Percentiles rank a stretch among this genome's conserved stretches.
phyloP scores from a whole-genome alignment of 2,888 invertebrate genomes.

The Glyphotaelius pellucidus region DNA sequence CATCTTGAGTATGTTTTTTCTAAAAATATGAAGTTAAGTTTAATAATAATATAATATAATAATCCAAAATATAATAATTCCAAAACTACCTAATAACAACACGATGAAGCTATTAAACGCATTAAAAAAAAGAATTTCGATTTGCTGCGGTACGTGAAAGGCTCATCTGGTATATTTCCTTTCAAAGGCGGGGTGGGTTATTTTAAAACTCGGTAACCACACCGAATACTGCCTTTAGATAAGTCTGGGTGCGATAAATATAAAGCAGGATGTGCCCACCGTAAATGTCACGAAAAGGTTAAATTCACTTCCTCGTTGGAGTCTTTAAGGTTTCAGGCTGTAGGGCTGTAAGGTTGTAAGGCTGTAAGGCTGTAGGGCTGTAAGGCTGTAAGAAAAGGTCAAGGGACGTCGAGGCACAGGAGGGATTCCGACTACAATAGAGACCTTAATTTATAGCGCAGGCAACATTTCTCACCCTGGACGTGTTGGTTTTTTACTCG shows the following conservation, averaged over 20 bases:
- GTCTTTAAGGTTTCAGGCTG: background rate
- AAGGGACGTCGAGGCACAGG: slow-evolving; percentile 7
- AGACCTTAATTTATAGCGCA: background rate
- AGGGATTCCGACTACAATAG: background rate
- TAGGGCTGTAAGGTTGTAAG: too few species aligned
- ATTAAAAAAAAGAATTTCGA: too few species aligned
- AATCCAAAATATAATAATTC: too few species aligned
- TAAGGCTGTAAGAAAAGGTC: background rate
- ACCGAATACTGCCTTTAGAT: background rate
- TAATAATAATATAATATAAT: too few species aligned
- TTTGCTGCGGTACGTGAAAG: too few species aligned
- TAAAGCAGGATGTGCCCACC: slow-evolving; percentile 17
- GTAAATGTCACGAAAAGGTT: slow-evolving; percentile 31
- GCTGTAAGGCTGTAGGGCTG: background rate
- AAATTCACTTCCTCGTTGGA: slow-evolving; percentile 12
- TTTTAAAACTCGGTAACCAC: background rate
- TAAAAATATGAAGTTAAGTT: background rate
- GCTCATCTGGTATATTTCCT: background rate
- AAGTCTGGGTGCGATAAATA: slow-evolving; percentile 19
- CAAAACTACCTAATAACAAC: background rate
- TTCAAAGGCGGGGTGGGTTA: background rate
- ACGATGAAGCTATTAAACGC: background rate
- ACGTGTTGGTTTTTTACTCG: background rate
- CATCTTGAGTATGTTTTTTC: too few species aligned
- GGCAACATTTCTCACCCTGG: background rate